Evolutionary conservation across 2,888 invertebrate species (phyloP), one percentile per base, ranked within the genome.

Genomic region (Aproaerema taeniolella): DNA sequence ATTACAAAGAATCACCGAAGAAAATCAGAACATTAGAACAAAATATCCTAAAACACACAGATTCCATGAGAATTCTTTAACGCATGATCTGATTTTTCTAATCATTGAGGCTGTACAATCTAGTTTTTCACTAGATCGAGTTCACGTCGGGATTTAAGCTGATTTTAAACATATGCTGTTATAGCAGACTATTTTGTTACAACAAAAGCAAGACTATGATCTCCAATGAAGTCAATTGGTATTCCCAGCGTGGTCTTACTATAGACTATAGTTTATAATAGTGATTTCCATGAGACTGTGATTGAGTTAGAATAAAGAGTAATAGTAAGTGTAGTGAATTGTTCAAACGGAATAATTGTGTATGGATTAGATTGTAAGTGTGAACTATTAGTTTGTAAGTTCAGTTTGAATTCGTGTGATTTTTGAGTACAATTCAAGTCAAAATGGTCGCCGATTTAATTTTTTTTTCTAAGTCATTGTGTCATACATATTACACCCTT

Each of bases 261-360:
- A n/a, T 40, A 32, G 28, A 42, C 38, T 31, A 29, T 30, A 30
- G 6, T 29, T 16, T 35, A 35, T 37, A 37, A 30, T 67, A 72
- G 78, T 77, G 73, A 77, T 75, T 72, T 72, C 58, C 67, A 61
- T 64, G 73, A 82, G 78, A 83, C 82, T 83, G 82, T 83, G 81
- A 81, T 69, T 71, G 70, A 71, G 56, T 61, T 78, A 76, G 65
- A 54, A 52, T 59, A 47, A 31, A 7, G 9, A 38, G 20, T 38
- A 42, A 34, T 20, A 14, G 26, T 40, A 42, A 42, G 9, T 6
- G 10, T 38, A 37, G 17, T 28, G n/a, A 31, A 45, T 26, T 38
- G 12, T 38, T 25, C 31, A 31, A 26, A 28, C 38, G 31, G 16
- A 35, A 35, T 28, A 25, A 13, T 7, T 34, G 28, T 29, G 10